phyloP scores from a whole-genome alignment of 2,113 vertebrate genomes.

The Spea multiplicata region DNA sequence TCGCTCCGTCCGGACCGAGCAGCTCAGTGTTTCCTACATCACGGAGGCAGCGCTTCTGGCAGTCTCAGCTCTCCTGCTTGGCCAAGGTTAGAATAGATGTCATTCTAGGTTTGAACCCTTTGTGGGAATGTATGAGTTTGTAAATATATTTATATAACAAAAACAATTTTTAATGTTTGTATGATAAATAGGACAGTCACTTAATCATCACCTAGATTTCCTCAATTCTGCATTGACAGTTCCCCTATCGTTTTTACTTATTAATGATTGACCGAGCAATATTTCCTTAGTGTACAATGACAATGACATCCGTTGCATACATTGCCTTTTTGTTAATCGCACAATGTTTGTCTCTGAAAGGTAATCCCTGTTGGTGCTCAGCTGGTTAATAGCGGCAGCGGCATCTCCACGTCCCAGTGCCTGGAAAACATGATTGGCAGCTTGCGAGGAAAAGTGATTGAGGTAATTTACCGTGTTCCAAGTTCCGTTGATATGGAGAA shows the following conservation, averaged over 20 bases:
- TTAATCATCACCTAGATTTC: too few relatives aligned
- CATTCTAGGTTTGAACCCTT: too few relatives aligned
- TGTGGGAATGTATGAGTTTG: too few relatives aligned
- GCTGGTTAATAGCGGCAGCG: slow-evolving; percentile 73
- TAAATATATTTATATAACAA: too few relatives aligned
- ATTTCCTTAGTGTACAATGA: neutral
- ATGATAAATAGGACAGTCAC: too few relatives aligned
- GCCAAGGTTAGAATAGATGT: slow-evolving; percentile 77
- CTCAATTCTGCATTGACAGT: neutral
- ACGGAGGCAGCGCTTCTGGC: slow-evolving; percentile 94
- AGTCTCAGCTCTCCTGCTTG: slow-evolving; percentile 93
- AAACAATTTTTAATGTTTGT: too few relatives aligned
- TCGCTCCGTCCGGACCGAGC: slow-evolving; percentile 86
- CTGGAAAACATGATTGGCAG: slow-evolving; percentile 92
- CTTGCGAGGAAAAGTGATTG: slow-evolving; percentile 85
- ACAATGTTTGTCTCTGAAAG: slow-evolving; percentile 53
- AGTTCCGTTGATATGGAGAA: too few relatives aligned
- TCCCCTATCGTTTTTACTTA: neutral
- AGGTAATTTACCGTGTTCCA: slow-evolving; percentile 66
- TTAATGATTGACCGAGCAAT: neutral
- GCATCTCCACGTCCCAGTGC: slow-evolving; percentile 87
- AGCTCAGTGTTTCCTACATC: slow-evolving; percentile 82
- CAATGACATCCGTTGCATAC: neutral
- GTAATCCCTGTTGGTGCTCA: slow-evolving; percentile 89
- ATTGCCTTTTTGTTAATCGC: too few relatives aligned